Percentiles rank a stretch among this genome's conserved stretches.
phyloP scores from a whole-genome alignment of 2,113 vertebrate species.

The Dryoscopus gambensis region DNA sequence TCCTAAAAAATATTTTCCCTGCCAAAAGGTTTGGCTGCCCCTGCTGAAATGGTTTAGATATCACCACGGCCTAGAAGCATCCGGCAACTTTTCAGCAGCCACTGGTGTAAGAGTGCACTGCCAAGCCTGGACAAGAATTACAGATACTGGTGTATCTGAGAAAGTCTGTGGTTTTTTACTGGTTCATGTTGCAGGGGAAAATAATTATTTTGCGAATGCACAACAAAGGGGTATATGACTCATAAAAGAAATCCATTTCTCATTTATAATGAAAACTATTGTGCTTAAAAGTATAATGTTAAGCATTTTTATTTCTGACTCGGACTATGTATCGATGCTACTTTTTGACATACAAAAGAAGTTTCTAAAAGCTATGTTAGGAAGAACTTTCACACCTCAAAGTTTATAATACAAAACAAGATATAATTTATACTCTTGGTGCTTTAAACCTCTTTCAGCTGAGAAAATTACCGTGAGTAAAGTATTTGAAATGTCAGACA shows the following conservation, averaged over 20 bases:
- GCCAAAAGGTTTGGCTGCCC: background rate
- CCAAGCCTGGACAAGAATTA: background rate
- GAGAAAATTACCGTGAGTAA: background rate
- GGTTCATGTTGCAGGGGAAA: background rate
- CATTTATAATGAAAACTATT: background rate
- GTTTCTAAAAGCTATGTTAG: background rate
- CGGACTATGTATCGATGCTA: background rate
- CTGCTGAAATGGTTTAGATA: background rate
- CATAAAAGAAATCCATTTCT: background rate
- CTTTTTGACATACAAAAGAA: background rate
- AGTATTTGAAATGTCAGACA: constrained; percentile 18
- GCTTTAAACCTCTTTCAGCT: background rate
- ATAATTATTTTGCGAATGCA: background rate
- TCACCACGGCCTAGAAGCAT: background rate
- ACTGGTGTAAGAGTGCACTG: background rate
- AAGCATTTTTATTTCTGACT: background rate
- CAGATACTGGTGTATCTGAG: background rate
- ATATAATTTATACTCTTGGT: background rate
- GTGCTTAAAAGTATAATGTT: background rate
- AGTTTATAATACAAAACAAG: background rate
- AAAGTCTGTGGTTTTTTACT: background rate
- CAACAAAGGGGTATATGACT: background rate
- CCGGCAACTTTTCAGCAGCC: background rate
- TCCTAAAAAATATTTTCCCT: background rate
- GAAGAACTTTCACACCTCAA: background rate